Conservation (phyloP, 1,140 invertebrate genomes). For the Drosophila lowei region DNA sequence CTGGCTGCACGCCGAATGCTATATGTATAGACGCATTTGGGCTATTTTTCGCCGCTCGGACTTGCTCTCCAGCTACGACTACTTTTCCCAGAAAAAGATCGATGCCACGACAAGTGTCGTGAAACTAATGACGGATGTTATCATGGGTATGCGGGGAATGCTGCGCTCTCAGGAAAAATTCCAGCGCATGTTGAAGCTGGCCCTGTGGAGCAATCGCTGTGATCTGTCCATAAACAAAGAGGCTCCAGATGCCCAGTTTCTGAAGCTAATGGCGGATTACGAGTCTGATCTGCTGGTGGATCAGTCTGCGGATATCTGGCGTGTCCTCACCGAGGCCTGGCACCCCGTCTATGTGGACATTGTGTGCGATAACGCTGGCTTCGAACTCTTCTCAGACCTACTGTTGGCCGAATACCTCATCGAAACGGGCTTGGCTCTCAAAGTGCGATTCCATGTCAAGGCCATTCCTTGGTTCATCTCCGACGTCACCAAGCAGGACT, state of each 20-base stretch:
- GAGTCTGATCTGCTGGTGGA: conserved; percentile 41
- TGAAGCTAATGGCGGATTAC: background rate
- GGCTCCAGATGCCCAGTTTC: conserved; percentile 40
- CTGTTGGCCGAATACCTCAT: conserved; percentile 92
- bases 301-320: conserved; percentile 50
- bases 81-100: conserved; percentile 90
- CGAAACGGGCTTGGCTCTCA: conserved; percentile 86
- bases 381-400: conserved; percentile 96
- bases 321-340: conserved; percentile 15
- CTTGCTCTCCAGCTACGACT: conserved; percentile 88
- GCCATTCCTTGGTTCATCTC: conserved; percentile 97
- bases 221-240: conserved; percentile 94
- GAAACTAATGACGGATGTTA: conserved; percentile 84
- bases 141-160: conserved; percentile 42
- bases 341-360: conserved; percentile 86
- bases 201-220: conserved; percentile 90
- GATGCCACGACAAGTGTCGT: conserved; percentile 85
- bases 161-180: conserved; percentile 83
- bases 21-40: conserved; percentile 93
- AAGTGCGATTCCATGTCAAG: conserved; percentile 94
- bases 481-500: conserved; percentile 91
- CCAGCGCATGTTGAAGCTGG: conserved; percentile 85
- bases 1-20: conserved; percentile 97
- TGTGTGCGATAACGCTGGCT: conserved; percentile 97
- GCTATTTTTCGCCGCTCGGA: conserved; percentile 90